Base-by-base conservation (phyloP, 2,797 vertebrate species). In the Sphaeramia orbicularis region DNA sequence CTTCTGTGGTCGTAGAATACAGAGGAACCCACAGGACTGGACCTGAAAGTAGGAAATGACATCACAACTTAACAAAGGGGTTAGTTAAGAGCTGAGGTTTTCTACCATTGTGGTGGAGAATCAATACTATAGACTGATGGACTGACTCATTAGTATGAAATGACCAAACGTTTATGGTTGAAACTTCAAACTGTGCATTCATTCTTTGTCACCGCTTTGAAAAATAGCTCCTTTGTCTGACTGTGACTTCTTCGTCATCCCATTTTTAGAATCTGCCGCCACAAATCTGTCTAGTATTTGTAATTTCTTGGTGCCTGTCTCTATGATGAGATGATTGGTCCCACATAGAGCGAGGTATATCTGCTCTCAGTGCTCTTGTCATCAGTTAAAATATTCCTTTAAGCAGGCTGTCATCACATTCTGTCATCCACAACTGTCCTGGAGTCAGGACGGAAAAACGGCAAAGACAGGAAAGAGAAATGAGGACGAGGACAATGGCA, bases 371-470 rank as follows among this genome's bases (percentile, higher is more conserved):
- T 36, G 24, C 16, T 59, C 12, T 43, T 43, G 54, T 71, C 42
- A 58, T 40, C 57, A 36, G 14, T 57, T 18, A 48, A 13, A 43
- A 4, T 36, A 5, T 27, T 62, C 40, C 52, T 37, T 15, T 53
- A 48, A 58, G 54, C 1, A 0, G 38, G 30, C 79, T 71, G 57
- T 65, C 75, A 71, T 69, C n/a, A 1, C 24, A 7, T 14, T 27
- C 19, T 19, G 54, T 57, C 71, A 70, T 58, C 37, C 37, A 35
- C 38, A 40, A 38, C 53, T 63, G 58, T 75, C 68, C 49, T 40
- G 63, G 30, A 80, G 57, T 59, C 65, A 45, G 38, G 15, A 59
- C 9, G 44, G 44, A 71, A 83, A 71, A 83, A 76, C 79, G 60
- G 24, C 24, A 65, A 48, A n/a, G 56, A 10, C 64, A 51, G 74